Percentiles rank a stretch among this genome's conserved stretches.
Evolutionary conservation across 2,888 invertebrate genomes (phyloP).

Genomic region (Physocephala rufipes): DNA sequence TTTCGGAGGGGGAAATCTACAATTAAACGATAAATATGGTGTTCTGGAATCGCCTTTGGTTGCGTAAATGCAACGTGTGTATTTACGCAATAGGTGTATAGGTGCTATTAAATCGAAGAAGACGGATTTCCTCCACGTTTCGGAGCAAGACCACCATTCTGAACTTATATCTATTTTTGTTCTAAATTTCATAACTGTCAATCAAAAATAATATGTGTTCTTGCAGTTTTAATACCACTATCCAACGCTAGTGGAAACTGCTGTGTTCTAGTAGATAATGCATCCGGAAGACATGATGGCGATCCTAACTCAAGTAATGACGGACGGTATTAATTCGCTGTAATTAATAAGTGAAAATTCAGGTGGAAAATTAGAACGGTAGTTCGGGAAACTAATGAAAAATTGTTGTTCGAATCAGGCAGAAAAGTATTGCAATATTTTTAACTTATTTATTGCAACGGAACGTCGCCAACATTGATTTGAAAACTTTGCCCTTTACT

Average conservation of each 20-base stretch:
- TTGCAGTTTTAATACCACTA: conserved; percentile 43
- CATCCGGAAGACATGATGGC: conserved; percentile 77
- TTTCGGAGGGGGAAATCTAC: too few species aligned
- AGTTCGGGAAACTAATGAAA: conserved; percentile 41
- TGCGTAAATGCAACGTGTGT: too few species aligned
- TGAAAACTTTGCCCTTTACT: conserved; percentile 47
- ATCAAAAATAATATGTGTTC: conserved; percentile 35
- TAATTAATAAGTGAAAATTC: conserved; percentile 45
- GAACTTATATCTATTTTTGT: too few species aligned
- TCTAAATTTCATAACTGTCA: too few species aligned
- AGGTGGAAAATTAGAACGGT: conserved; percentile 45
- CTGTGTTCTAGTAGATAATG: conserved; percentile 49
- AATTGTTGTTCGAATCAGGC: conserved; percentile 36
- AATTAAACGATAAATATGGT: too few species aligned
- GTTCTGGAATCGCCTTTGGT: too few species aligned
- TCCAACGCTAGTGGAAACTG: conserved; percentile 40
- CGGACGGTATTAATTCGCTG: conserved; percentile 48
- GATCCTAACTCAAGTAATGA: conserved; percentile 64
- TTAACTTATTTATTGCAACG: conserved; percentile 5
- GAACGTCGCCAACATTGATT: conserved; percentile 38
- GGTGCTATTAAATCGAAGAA: too few species aligned
- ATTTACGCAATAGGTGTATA: too few species aligned
- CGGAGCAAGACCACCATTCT: too few species aligned
- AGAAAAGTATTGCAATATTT: conserved; percentile 40
- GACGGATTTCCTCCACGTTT: too few species aligned